These are phyloP conservation scores for Thunnus maccoyii DNA, from an alignment of 2,113 vertebrate species.

Conservation along the genomic window DNA sequence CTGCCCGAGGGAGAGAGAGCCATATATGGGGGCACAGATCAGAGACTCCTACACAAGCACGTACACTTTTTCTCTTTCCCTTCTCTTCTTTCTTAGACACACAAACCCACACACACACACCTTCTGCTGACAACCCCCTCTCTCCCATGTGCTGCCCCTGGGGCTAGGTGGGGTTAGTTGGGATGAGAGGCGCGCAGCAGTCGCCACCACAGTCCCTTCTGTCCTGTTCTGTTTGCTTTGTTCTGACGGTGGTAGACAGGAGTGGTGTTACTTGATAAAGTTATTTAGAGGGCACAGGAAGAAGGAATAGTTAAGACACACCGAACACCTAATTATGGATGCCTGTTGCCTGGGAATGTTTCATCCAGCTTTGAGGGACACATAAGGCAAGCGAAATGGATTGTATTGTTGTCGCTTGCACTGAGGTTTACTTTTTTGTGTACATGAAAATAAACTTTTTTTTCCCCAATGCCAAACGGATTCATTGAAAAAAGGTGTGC, in stretches of 20 bases:
- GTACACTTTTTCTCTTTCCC: constrained; percentile 11
- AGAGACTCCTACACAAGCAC: constrained; percentile 62
- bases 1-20: constrained; percentile 68
- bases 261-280: constrained; percentile 79
- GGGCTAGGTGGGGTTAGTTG: constrained; percentile 75
- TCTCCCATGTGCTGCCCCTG: constrained; percentile 64
- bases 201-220: constrained; percentile 78
- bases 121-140: constrained; percentile 71
- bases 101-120: constrained; percentile 54
- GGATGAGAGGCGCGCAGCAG: constrained; percentile 76
- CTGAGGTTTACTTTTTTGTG: not conserved
- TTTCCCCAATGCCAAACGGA: not conserved
- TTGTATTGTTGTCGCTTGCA: not conserved
- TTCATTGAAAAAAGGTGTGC: constrained; percentile 14
- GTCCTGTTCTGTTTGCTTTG: constrained; percentile 68
- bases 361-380: constrained; percentile 10
- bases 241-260: constrained; percentile 47
- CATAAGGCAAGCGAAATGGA: constrained; percentile 9
- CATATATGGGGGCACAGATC: constrained; percentile 68
- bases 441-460: not conserved
- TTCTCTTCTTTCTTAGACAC: constrained; percentile 50
- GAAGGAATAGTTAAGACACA: constrained; percentile 26
- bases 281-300: constrained; percentile 74
- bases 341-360: constrained; percentile 5
- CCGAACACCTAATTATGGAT: constrained; percentile 37